Evolutionary conservation across 2,888 invertebrate species (phyloP), one percentile per base, ranked within the genome.

Genomic region (Eubasilissa splendida): DNA sequence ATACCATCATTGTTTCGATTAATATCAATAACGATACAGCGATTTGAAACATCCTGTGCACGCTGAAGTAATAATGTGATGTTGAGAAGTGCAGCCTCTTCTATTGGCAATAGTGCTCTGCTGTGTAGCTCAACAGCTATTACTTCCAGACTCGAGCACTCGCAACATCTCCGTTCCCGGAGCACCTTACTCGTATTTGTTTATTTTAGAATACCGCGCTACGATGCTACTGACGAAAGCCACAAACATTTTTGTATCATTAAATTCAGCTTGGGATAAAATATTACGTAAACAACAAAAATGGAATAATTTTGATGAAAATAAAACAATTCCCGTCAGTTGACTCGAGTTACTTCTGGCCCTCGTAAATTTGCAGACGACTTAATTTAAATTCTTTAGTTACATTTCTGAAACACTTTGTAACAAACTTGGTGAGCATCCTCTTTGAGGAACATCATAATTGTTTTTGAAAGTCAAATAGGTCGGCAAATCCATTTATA

Each of bases 51-150:
- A 68, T 53, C 52, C 68, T 68, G 14, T 52, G 50, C 10, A 50
- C 52, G 68, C 52, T 10, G n/a, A 42, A 68, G 68, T 68, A 68
- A 68, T 68, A 42, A 52, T 5, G 68, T 68, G 52, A 68, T 1
- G 63, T 63, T 31, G 63, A 63, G 31, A 63, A 22, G 68, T 22
- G 68, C 68, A 68, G 52, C 50, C 68, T 68, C 68, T 68, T 68
- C 50, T 53, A 68, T 52, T 68, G 68, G 50, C 68, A 68, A 68
- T 68, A 68, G 68, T 33, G 52, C 52, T 52, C 68, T 52, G 52
- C 68, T 68, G 52, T 42, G 66, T 4, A 50, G 14, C 52, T 68
- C 68, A 3, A 52, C 68, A 50, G 68, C 53, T 53, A 68, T 68
- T 68, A 68, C 68, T 68, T 52, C 4, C 68, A 12, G 68, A 14